These are phyloP conservation scores for Itoplectis maculator DNA, from an alignment of 2,888 invertebrate genomes.

Conservation along the genomic window DNA sequence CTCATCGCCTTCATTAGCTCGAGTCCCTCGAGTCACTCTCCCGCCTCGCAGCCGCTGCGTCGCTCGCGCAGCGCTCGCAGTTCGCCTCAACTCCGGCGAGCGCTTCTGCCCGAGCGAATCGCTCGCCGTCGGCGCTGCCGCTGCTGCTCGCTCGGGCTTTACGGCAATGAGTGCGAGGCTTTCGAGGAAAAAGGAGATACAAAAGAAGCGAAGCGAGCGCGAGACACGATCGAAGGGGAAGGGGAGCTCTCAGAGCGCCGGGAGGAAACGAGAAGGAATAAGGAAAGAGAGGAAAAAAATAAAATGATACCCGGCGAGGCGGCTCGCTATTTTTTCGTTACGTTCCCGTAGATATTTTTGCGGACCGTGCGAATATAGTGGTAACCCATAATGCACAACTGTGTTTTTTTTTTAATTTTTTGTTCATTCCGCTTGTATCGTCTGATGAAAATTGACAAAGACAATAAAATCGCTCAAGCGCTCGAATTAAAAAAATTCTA, in stretches of 20 bases:
- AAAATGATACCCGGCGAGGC: no score
- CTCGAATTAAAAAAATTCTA: no score
- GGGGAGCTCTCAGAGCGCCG: no score
- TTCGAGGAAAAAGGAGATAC: constrained; percentile 34
- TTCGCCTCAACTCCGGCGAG: constrained; percentile 41
- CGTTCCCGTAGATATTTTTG: no score
- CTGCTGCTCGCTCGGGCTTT: constrained; percentile 19
- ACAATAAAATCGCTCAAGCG: no score
- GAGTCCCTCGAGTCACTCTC: constrained; percentile 66
- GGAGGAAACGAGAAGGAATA: background rate
- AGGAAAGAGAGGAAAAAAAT: background rate
- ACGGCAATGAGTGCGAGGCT: constrained; percentile 41
- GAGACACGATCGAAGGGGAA: background rate
- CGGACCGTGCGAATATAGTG: no score
- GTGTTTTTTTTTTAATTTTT: background rate
- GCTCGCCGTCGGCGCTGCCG: background rate
- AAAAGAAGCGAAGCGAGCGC: constrained; percentile 13
- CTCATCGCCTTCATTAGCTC: constrained; percentile 69
- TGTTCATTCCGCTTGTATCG: no score
- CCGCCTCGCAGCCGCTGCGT: constrained; percentile 48
- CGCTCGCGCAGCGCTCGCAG: no score
- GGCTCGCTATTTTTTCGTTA: background rate
- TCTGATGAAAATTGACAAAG: no score
- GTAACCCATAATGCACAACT: no score
- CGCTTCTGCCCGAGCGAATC: background rate